Evolutionary conservation across 2,888 invertebrate genomes (phyloP), one percentile per base, ranked within the genome.

Genomic region (Boloria euphrosyne): DNA sequence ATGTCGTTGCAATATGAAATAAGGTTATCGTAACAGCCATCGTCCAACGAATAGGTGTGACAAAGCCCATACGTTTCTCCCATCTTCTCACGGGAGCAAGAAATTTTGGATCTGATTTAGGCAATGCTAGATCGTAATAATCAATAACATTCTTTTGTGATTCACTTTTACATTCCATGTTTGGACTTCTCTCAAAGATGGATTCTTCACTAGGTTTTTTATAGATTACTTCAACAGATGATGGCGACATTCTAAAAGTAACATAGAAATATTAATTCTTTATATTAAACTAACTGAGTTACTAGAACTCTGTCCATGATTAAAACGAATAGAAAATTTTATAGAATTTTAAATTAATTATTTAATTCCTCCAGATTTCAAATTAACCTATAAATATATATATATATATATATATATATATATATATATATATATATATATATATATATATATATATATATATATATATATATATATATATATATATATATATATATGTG

Each of bases 41-140:
- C 54, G 82, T 83, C 95, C 95, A 95, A 74, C 94, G 93, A n/a
- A 95, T 85, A 0, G 94, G 93, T 2, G 94, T 94, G 51, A 93
- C 76, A 67, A 94, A 94, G 4, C 93, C 90, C 67, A 87, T 74
- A 4, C 69, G 71, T 71, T 83, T 89, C 73, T 90, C 92, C 86
- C 83, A 87, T 62, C 75, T 71, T 63, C 88, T 76, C 14, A 88
- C 49, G 0, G 76, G 80, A 10, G 73, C 71, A 27, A 90, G 66
- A 49, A 81, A 82, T 38, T 72, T 74, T 0, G 80, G 75, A n/a
- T 89, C 86, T 14, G 75, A 74, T 47, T 74, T 76, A 17, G 80
- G 75, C 52, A 81, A 64, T 14, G 80, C 76, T 68, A 80, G 73
- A 13, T 85, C 82, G 69, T 88, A 88, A 2, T 75, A 70, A 38